These are phyloP conservation scores for Neogobius melanostomus DNA, from an alignment of 2,113 vertebrate genomes.

Conservation along the genomic window DNA sequence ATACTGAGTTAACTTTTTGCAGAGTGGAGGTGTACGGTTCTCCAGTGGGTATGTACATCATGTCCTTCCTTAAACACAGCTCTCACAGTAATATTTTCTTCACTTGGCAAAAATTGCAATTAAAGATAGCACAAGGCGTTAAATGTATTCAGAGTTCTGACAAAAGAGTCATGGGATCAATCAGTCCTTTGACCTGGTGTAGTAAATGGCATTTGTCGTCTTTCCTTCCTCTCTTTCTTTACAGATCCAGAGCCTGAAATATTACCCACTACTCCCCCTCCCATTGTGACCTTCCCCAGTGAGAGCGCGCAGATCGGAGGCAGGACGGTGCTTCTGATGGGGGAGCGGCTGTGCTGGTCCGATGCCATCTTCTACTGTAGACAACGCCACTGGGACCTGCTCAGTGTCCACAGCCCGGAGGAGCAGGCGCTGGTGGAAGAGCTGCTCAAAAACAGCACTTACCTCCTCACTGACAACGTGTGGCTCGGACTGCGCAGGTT, in stretches of 20 bases:
- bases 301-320: not conserved
- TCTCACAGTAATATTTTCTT: no score
- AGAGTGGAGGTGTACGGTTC: slow-evolving; percentile 23
- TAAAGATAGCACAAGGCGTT: no score
- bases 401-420: slow-evolving; percentile 4
- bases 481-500: slow-evolving; percentile 31
- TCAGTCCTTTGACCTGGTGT: no score
- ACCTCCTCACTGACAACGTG: not conserved
- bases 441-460: slow-evolving; percentile 3
- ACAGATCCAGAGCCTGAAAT: not conserved
- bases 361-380: slow-evolving; percentile 28
- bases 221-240: not conserved
- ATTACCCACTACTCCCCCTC: not conserved
- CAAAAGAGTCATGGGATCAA: no score
- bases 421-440: slow-evolving; percentile 22
- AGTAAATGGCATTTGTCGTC: no score
- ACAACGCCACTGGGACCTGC: slow-evolving; percentile 21
- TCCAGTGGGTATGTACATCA: not conserved
- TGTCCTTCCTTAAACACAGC: no score
- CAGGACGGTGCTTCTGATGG: slow-evolving; percentile 11
- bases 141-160: no score
- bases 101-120: no score
- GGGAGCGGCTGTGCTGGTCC: slow-evolving; percentile 14
- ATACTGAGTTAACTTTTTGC: not conserved
- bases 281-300: not conserved